These are phyloP conservation scores for Amiota minor DNA, from an alignment of 2,888 invertebrate species.

Conservation along the genomic window DNA sequence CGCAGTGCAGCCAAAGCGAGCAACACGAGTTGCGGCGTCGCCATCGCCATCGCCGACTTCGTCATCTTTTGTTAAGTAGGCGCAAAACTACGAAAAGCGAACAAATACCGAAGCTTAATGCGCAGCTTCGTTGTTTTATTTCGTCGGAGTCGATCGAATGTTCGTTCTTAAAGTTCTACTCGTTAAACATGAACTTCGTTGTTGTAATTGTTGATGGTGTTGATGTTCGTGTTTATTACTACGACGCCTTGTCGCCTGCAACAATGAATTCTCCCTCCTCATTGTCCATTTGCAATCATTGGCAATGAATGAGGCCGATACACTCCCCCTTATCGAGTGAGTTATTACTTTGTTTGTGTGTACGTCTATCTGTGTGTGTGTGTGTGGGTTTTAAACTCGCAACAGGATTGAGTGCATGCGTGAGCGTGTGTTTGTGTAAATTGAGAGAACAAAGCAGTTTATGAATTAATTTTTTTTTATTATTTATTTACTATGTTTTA, in stretches of 20 bases:
- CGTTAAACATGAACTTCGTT: conserved; percentile 47
- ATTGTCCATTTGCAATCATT: not conserved
- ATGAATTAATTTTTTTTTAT: no score
- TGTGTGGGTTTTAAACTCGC: conserved; percentile 1
- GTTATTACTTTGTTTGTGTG: conserved; percentile 1
- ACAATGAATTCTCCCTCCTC: no score
- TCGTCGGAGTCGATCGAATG: not conserved
- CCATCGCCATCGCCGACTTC: conserved; percentile 31
- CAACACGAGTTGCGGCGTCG: conserved; percentile 43
- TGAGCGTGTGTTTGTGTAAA: no score
- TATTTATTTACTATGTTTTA: not conserved
- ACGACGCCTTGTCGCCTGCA: conserved; percentile 11
- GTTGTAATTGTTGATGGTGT: conserved; percentile 8
- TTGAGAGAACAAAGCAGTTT: no score
- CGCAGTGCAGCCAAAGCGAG: conserved; percentile 46
- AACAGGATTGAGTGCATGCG: not conserved
- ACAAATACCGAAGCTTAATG: conserved; percentile 36
- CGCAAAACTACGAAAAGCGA: conserved; percentile 33
- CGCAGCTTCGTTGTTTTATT: conserved; percentile 36
- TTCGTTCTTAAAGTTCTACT: conserved; percentile 21
- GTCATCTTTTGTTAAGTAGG: not conserved
- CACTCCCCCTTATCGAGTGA: conserved; percentile 28
- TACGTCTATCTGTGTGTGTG: no score
- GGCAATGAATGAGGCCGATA: conserved; percentile 43
- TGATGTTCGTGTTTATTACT: conserved; percentile 30